Conservation (phyloP, 1,140 invertebrate species). For the Dinothrombium tinctorium region DNA sequence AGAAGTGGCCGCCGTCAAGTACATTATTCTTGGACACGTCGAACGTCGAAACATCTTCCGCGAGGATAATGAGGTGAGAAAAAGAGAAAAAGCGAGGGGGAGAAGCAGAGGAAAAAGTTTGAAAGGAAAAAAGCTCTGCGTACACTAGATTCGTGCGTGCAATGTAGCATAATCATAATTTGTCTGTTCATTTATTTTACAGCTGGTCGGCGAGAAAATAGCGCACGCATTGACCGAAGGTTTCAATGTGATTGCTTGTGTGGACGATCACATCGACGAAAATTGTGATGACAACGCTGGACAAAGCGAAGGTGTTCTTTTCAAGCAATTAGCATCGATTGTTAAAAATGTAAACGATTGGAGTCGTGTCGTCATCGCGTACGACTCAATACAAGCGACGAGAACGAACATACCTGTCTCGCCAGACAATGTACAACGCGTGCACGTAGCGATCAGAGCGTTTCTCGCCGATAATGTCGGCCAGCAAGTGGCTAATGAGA, state of each 20-base stretch:
- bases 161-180: too few relatives aligned
- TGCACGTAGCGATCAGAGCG: constrained; percentile 53
- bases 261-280: constrained; percentile 90
- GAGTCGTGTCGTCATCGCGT: constrained; percentile 83
- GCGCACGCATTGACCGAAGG: constrained; percentile 65
- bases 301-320: constrained; percentile 88
- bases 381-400: constrained; percentile 99
- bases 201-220: constrained; percentile 72
- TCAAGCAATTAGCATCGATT: constrained; percentile 60
- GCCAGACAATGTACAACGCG: constrained; percentile 51
- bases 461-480: constrained; percentile 65
- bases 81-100: too few relatives aligned
- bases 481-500: constrained; percentile 40
- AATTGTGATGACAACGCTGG: constrained; percentile 72
- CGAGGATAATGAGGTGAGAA: constrained; percentile 50
- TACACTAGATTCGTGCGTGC: too few relatives aligned
- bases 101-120: too few relatives aligned
- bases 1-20: constrained; percentile 65
- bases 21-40: constrained; percentile 94
- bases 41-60: constrained; percentile 86
- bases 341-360: constrained; percentile 31
- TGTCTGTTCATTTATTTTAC: too few relatives aligned
- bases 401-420: constrained; percentile 94
- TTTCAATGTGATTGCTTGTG: constrained; percentile 81
- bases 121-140: too few relatives aligned